phyloP scores from a whole-genome alignment of 2,797 vertebrate genomes.

The Chelonia mydas region DNA sequence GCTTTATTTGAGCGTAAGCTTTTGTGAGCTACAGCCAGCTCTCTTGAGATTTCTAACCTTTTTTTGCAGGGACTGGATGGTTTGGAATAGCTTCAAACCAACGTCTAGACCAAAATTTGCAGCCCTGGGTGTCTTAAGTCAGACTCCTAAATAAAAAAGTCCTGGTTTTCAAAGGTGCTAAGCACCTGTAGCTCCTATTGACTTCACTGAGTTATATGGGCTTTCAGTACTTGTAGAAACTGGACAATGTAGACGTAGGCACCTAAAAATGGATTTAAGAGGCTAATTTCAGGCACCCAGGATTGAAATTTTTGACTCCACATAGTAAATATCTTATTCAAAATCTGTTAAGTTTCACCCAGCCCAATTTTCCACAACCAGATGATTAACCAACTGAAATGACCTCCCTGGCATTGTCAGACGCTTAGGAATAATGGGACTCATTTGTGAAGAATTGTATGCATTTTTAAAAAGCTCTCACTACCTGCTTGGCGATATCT shows the following conservation, averaged over 20 bases:
- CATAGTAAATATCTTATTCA: background rate
- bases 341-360: background rate
- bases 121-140: background rate
- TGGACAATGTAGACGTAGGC: background rate
- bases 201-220: background rate
- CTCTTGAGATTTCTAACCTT: conserved; percentile 26
- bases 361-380: background rate
- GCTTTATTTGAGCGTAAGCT: too few species aligned
- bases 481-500: background rate
- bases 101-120: background rate
- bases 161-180: background rate
- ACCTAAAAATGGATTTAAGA: background rate
- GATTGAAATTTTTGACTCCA: background rate
- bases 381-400: background rate
- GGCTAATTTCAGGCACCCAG: background rate
- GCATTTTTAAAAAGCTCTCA: background rate
- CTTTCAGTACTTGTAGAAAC: background rate
- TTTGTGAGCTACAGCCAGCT: background rate
- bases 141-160: background rate
- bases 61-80: background rate
- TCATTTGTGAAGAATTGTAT: rapidly evolving
- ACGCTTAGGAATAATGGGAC: background rate
- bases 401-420: background rate
- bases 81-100: conserved; percentile 34
- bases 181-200: background rate